Conservation (phyloP, 2,888 invertebrate genomes). For the Caenorhabditis angaria region DNA sequence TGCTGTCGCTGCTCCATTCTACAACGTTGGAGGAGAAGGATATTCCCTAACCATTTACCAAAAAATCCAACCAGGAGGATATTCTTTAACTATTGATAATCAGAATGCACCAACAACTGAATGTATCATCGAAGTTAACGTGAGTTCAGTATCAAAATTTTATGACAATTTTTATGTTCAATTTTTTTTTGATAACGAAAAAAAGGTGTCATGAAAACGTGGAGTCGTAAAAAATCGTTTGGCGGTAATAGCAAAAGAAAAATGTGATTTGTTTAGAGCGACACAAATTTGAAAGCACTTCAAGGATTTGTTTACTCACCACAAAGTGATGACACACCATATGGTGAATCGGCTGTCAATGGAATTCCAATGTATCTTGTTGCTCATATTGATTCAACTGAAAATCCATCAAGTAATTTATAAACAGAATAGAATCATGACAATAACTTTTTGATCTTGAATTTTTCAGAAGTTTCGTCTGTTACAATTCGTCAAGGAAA, state of each 20-base stretch:
- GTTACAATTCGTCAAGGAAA: conserved; percentile 49
- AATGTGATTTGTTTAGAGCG: conserved; percentile 26
- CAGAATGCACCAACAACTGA: conserved; percentile 40
- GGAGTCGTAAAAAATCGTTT: conserved; percentile 4
- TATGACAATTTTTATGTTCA: too few species aligned
- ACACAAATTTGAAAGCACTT: conserved; percentile 27
- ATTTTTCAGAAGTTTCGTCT: conserved; percentile 42
- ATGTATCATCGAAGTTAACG: conserved; percentile 57
- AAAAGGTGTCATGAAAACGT: conserved; percentile 10
- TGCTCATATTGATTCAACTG: conserved; percentile 44
- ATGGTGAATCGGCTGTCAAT: conserved; percentile 42
- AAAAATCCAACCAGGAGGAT: conserved; percentile 43
- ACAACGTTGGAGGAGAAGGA: conserved; percentile 17
- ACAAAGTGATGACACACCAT: conserved; percentile 43
- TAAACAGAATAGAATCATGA: neutral
- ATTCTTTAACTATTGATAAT: conserved; percentile 48
- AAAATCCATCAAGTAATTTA: conserved; percentile 45
- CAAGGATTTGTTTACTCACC: conserved; percentile 46
- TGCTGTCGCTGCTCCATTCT: conserved; percentile 15
- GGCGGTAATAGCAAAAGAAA: neutral
- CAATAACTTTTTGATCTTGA: neutral
- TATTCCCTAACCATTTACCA: conserved; percentile 23
- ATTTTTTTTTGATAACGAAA: conserved; percentile 19
- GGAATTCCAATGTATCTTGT: conserved; percentile 50
- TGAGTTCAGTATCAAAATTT: conserved; percentile 11